Base-by-base conservation (phyloP, 2,888 invertebrate genomes). In the Amblyteles armatorius region DNA sequence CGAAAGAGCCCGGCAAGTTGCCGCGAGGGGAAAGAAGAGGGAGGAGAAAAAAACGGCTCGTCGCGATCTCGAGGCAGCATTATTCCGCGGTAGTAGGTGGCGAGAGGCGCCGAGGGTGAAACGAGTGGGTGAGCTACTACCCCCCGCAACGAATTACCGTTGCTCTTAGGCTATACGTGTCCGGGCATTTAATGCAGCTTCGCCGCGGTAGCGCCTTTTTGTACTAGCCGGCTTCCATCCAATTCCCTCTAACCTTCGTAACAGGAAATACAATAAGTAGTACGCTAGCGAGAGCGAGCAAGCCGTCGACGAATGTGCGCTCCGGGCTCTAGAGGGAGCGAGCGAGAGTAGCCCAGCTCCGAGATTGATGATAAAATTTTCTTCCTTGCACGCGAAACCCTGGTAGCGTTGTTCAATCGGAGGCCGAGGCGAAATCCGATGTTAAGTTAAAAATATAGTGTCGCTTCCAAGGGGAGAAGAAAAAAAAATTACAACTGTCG, bases 111-210 rank as follows among this genome's bases (percentile, higher is more conserved):
- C 57, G 52, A 82, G 83, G 80, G 68, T 74, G 86, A 88, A 90
- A 88, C 88, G 88, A 89, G 89, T 87, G 86, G 88, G 88, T 88
- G 87, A 89, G 89, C 87, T 89, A 89, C 87, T 89, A 91, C 92
- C 93, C 88, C 93, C 92, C 81, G 92, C 90, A 83, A 91, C 86
- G 92, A 92, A 92, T 92, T 92, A 92, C 92, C 93, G 92, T 88
- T 91, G 93, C 92, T 92, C 92, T 92, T 92, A 92, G 91, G 87
- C 89, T 88, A 90, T 90, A 91, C 89, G 89, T 88, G 89, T 89
- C 86, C 88, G 85, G 88, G 90, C 92, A 92, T 92, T 92, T 91
- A 92, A 92, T 92, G 92, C 89, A 88, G 87, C 84, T 74, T 81
- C 88, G 88, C 86, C 72, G 82, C 86, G 86, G 87, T 88, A 89